Base-by-base conservation (phyloP, 2,888 invertebrate species). In the Lycocerus yunnanus region DNA sequence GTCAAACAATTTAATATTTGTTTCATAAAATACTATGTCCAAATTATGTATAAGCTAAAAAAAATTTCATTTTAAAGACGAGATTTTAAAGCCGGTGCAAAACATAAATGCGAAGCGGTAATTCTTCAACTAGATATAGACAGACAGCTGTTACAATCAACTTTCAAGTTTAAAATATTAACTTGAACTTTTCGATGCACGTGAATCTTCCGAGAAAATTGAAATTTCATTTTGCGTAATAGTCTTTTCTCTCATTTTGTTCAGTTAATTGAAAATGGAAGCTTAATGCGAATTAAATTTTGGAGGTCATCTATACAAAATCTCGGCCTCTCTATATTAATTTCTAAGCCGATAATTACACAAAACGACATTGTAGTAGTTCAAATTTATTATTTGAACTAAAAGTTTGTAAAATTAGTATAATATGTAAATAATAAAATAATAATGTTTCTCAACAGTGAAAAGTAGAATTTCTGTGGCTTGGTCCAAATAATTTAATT, bases 121-220 rank as follows among this genome's bases (percentile, higher is more conserved):
- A 75, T 77, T 80, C 77, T 78, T 78, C 78, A 77, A 75, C 77
- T 78, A 77, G 78, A 78, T 78, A 76, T 76, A 73, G 77, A 76
- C 79, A 73, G 77, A 76, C 80, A 80, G 79, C 78, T 79, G 79
- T 80, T 80, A 79, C 80, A 72, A 76, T 78, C 70, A 78, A 79
- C 77, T 79, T 79, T 72, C 71, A 72, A 74, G 75, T 78, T 77
- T 78, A 77, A 80, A 80, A 79, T 80, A 79, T 79, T 79, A 78
- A 80, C 77, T 80, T 77, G 75, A 80, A 79, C 79, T 80, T 76
- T 76, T 73, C 65, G 68, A 66, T 75, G 74, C 74, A 73, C 73
- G 73, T 77, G 77, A 68, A 77, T 73, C 75, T 73, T 67, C 66
- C 71, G 76, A 74, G 77, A 77, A 77, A 77, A 78, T 78, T 76